Evolutionary conservation across 2,888 invertebrate species (phyloP), one percentile per base, ranked within the genome.

Genomic region (Harpalus rufipes): DNA sequence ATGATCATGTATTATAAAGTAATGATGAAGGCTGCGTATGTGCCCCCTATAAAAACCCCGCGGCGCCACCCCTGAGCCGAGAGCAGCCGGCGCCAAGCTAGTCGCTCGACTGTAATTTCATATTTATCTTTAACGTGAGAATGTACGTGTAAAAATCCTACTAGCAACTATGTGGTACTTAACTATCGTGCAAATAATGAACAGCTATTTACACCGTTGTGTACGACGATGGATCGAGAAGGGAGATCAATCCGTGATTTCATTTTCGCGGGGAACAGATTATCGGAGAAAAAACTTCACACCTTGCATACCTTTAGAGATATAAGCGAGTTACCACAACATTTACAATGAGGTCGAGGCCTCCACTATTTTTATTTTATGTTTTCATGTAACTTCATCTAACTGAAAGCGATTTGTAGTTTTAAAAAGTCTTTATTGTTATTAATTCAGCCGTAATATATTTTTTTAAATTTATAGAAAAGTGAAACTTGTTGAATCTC

Each of bases 111-210:
- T 84, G 78, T 84, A 84, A 84, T 84, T 84, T 84, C 79, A 84
- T 78, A 84, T 84, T 79, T 84, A 84, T 84, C 78, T 84, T 76
- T 84, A 84, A 84, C 84, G 84, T 79, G 79, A 84, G 84, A 84
- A 84, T 78, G 78, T 58, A 84, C 74, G 83, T 61, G 76, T 74
- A 83, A 83, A 83, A 83, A 83, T 83, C 21, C 21, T 61, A 61
- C 83, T 74, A 39, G 83, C 74, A 74, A 76, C 83, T 83, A 83
- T 83, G 74, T 83, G 74, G 78, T 74, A 83, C 74, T 61, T 65
- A 82, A 82, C 74, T 68, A 74, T 83, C 83, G 74, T 74, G 61
- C 83, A 83, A 83, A 83, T 83, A 83, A 83, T 83, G 41, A 83
- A 83, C 83, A 41, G 76, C 74, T 74, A 18, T 74, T 74, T 58